Base-by-base conservation (phyloP, 2,888 invertebrate genomes). In the Drosophila macrospina region DNA sequence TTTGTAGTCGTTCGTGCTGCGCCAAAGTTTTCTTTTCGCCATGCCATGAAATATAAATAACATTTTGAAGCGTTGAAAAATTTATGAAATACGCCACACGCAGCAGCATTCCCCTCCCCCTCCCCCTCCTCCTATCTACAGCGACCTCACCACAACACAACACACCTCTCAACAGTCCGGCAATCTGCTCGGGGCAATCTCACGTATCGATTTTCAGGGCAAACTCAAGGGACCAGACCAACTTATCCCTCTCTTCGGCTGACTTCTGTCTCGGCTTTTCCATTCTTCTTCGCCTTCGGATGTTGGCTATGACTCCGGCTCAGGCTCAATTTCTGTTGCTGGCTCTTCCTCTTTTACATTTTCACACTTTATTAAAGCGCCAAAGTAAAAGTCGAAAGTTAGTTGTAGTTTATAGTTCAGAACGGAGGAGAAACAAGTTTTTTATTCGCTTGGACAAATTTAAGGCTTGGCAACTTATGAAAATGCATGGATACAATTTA, bases 41-140 rank as follows among this genome's bases (percentile, higher is more conserved):
- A 63, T 67, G 64, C 86, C 86, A 86, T 87, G 86, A 89, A 89
- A 89, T 84, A 87, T 89, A 87, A 87, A 87, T 87, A 89, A 82
- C 89, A 83, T 86, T 88, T 89, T 80, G 75, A 65, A 74, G 74
- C 78, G 80, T 69, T 87, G 81, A 88, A 89, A 89, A 85, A 88
- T 89, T 83, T 88, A 89, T 88, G 80, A 86, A 86, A 86, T 73
- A 77, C 86, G 63, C 73, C 80, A 82, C 74, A 68, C 32, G 16
- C 72, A 69, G 78, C 75, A 56, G 50, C 39, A 24, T 2, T 15
- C 7, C 2, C 60, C 16, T 16, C 11, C 7, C 3, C 26, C 4
- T 36, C 8, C 26, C 11, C 37, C 11, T 1, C 13, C 8, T 20
- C 20, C 20, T 3, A 20, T n/a, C n/a, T n/a, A n/a, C n/a, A n/a